Evolutionary conservation across 2,888 invertebrate genomes (phyloP), one percentile per base, ranked within the genome.

Genomic region (Catotricha subobsoleta): DNA sequence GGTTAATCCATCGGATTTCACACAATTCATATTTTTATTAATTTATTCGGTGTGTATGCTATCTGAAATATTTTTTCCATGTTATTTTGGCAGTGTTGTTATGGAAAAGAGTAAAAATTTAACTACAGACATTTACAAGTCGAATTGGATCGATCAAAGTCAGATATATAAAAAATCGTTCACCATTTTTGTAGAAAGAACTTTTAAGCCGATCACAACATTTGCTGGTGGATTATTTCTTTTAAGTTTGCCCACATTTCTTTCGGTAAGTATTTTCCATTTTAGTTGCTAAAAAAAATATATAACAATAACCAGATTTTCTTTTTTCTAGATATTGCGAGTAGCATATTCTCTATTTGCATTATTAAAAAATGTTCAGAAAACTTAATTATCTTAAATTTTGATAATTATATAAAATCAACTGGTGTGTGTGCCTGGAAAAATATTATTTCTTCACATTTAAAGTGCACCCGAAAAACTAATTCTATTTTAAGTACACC

Each of bases 171-270:
- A 34, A 21, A n/a, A 8, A 5, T 21, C 21, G n/a, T 6, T 34
- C 3, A 13, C 21, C 6, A 20, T 34, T 12, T 34, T 34, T 13
- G 8, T 13, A 2, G 20, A 21, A 21, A 13, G 34, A n/a, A 34
- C 34, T 5, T 13, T 20, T n/a, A 20, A 16, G 21, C 34, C 34
- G 15, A 34, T 34, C 13, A 3, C 5, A 2, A 34, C 21, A 6
- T 34, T 20, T 21, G 34, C 34, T 21, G 34, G 34, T n/a, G 34
- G 34, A 20, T n/a, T 34, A 20, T 34, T 34, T 21, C 20, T 20
- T 7, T 20, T 34, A 13, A 34, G 21, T 21, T 33, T 33, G 19
- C 7, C 6, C 10, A 34, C 20, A 21, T 34, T 34, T 34, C 18
- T 34, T 13, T 20, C 34, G 21, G 34, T 20, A 33, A n/a, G n/a